Conservation (phyloP, 2,888 invertebrate genomes). For the Notodonta ziczac region DNA sequence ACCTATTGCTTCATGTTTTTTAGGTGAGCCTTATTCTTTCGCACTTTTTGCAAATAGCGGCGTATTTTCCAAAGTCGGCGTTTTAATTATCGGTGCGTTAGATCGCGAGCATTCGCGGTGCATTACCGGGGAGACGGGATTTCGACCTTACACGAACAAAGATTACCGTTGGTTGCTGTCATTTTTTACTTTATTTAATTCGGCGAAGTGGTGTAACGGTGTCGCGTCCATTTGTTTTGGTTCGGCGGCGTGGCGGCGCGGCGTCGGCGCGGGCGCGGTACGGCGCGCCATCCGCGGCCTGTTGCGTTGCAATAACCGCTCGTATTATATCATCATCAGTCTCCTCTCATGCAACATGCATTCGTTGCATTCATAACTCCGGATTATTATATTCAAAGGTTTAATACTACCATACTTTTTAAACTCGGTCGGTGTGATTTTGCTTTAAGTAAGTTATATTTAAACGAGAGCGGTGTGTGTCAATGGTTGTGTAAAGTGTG, state of each 20-base stretch:
- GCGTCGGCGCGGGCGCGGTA: slow-evolving; percentile 34
- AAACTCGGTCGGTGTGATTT: too few species aligned
- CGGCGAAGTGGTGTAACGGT: slow-evolving; percentile 81
- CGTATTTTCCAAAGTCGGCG: slow-evolving; percentile 13
- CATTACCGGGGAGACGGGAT: slow-evolving; percentile 60
- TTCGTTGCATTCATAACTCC: slow-evolving; percentile 1
- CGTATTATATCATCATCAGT: slow-evolving; percentile 50
- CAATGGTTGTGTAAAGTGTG: slow-evolving; percentile 44
- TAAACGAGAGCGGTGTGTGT: slow-evolving; percentile 30
- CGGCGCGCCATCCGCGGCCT: slow-evolving; percentile 35
- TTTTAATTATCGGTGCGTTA: slow-evolving; percentile 50
- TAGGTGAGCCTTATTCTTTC: too few species aligned
- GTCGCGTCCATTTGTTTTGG: slow-evolving; percentile 79
- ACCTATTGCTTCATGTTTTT: too few species aligned
- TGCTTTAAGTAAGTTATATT: not conserved
- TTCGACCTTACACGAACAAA: slow-evolving; percentile 70
- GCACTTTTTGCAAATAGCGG: not conserved
- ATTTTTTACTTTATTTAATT: slow-evolving; percentile 75
- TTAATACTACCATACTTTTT: too few species aligned
- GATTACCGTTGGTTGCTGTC: slow-evolving; percentile 76
- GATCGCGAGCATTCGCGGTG: slow-evolving; percentile 48
- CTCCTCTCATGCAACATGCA: slow-evolving; percentile 32
- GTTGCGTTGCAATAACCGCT: slow-evolving; percentile 29
- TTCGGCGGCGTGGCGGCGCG: slow-evolving; percentile 48
- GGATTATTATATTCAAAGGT: not conserved